Evolutionary conservation across 2,113 vertebrate species (phyloP), one percentile per base, ranked within the genome.

Genomic region (Corythoichthys haematopterus): DNA sequence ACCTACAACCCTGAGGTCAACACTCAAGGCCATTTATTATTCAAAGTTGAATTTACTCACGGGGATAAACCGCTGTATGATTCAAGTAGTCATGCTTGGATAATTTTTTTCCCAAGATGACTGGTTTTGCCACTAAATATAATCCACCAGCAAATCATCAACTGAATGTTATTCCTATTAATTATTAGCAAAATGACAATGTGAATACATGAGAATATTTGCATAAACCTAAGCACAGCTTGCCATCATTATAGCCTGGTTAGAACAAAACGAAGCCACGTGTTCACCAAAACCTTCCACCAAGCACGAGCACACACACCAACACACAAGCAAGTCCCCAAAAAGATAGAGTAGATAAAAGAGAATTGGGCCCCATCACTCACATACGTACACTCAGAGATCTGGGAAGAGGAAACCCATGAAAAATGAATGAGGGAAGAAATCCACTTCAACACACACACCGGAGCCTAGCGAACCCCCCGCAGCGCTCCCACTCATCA

Each of bases 401-500:
- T 90, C 83, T 78, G 76, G 90, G 79, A 86, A 81, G 83, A 85
- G 79, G 79, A 85, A 80, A 84, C 76, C 80, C 84, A 91, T 92
- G 85, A 92, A 92, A 91, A 90, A 92, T 92, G 86, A 82, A 92
- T 92, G 91, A 91, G 88, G 85, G 79, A 79, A 89, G 82, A 85
- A 88, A 88, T 87, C 80, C 78, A 85, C 85, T 82, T 87, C 87
- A 86, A 43, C 40, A 43, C 40, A 43, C 6, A 6, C 38, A 40
- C 38, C 3, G 72, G 81, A 79, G 86, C 72, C 83, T 80, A 73
- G 72, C 72, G 83, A 78, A 79, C 84, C 81, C 87, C 87, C 87
- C 82, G 86, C 85, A 76, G 83, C 9, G 84, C 82, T 77, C 81
- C 77, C 55, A 77, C 81, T 84, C 81, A 82, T 86, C 85, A 87